These are phyloP conservation scores for Automeris io DNA, from an alignment of 2,888 invertebrate species.

Conservation along the genomic window DNA sequence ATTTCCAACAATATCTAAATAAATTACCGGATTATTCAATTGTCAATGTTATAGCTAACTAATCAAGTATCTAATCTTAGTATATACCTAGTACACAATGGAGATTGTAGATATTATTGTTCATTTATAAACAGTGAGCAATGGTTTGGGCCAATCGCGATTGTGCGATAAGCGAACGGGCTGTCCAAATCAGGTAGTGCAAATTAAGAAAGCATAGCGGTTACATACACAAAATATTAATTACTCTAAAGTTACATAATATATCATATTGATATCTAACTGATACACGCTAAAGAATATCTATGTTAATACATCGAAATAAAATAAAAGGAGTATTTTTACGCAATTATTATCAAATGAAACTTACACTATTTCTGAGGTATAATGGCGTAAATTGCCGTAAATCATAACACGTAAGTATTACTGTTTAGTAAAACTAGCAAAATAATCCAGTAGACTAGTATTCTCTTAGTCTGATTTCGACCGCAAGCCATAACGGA, in stretches of 20 bases:
- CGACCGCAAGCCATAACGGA: too few species aligned
- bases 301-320: too few species aligned
- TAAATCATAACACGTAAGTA: too few species aligned
- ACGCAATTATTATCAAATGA: too few species aligned
- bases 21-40: conserved; percentile 26
- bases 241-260: neutral
- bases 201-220: conserved; percentile 16
- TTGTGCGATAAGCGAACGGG: conserved; percentile 38
- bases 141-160: conserved; percentile 28
- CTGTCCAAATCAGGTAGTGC: conserved; percentile 19
- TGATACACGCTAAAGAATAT: too few species aligned
- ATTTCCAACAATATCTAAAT: conserved; percentile 10
- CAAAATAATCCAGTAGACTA: too few species aligned
- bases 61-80: conserved; percentile 30
- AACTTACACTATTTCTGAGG: too few species aligned
- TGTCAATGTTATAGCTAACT: conserved; percentile 35
- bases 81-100: conserved; percentile 34
- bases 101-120: conserved; percentile 44
- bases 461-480: too few species aligned
- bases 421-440: too few species aligned
- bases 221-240: neutral
- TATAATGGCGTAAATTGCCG: too few species aligned
- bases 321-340: too few species aligned
- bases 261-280: too few species aligned
- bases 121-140: conserved; percentile 39